phyloP scores from a whole-genome alignment of 1,140 invertebrate species.

The Dolichoris vasculosae region DNA sequence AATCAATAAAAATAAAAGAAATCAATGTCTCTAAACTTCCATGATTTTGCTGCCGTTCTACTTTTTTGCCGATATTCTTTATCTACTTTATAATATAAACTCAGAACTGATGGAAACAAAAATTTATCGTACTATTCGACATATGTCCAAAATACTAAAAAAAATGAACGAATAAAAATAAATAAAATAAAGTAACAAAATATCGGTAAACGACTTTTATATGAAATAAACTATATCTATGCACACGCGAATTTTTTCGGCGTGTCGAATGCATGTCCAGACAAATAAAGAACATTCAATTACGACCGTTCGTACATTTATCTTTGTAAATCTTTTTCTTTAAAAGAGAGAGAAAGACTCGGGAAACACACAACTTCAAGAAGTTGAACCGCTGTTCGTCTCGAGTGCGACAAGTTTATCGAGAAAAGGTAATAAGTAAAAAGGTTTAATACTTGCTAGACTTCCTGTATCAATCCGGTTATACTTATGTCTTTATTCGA shows the following conservation, averaged over 20 bases:
- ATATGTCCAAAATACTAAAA: background rate
- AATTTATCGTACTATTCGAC: background rate
- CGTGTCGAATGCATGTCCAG: conserved; percentile 51
- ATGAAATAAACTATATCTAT: background rate
- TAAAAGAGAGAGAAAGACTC: background rate
- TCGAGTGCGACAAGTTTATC: conserved; percentile 46
- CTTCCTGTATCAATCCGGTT: conserved; percentile 10
- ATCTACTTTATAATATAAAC: conserved; percentile 42
- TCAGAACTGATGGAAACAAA: background rate
- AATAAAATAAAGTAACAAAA: background rate
- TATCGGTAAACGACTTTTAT: conserved; percentile 36
- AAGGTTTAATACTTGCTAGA: background rate
- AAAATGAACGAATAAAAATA: background rate
- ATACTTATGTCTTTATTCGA: background rate
- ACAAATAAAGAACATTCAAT: conserved; percentile 10
- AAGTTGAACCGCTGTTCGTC: conserved; percentile 3
- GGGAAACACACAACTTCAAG: conserved; percentile 56
- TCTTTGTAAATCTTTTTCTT: conserved; percentile 31
- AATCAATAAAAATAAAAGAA: background rate
- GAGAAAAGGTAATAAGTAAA: conserved; percentile 42
- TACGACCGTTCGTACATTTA: conserved; percentile 17
- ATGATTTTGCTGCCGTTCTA: background rate
- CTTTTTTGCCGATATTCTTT: conserved; percentile 47
- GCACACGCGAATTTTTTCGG: conserved; percentile 11
- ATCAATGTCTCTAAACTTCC: background rate